Percentiles rank a stretch among this genome's conserved stretches.
These are phyloP conservation scores for Macrotis lagotis DNA, from an alignment of 2,113 vertebrate species.

Conservation along the genomic window DNA sequence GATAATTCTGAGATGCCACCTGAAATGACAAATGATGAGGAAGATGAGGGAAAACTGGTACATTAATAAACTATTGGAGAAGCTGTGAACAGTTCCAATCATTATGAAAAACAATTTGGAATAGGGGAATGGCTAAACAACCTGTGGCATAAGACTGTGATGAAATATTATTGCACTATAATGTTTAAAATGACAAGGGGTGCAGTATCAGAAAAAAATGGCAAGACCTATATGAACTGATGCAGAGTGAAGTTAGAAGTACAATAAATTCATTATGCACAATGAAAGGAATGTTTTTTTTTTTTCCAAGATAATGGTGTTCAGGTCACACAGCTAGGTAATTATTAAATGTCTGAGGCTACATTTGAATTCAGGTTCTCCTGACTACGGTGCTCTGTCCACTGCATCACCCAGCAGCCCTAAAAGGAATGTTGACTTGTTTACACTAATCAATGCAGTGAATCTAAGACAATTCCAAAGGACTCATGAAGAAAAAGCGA, in stretches of 20 bases:
- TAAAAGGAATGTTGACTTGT: too few relatives aligned
- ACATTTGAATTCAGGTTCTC: too few relatives aligned
- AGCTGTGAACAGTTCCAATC: background rate
- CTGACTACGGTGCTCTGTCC: too few relatives aligned
- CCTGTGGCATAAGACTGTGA: background rate
- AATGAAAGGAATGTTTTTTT: too few relatives aligned
- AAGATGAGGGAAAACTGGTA: background rate
- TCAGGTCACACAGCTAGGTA: too few relatives aligned
- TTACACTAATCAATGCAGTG: background rate
- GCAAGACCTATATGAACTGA: background rate
- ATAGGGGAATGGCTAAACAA: background rate
- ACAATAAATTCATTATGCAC: background rate
- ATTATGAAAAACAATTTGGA: background rate
- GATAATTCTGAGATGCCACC: background rate
- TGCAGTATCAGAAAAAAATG: background rate
- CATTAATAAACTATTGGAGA: background rate
- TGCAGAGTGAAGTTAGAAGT: background rate
- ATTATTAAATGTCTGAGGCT: too few relatives aligned
- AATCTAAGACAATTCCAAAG: background rate
- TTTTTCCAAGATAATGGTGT: too few relatives aligned
- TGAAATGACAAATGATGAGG: background rate
- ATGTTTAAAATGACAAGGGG: background rate
- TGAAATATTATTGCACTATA: background rate
- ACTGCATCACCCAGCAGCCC: too few relatives aligned
- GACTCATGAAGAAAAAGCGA: background rate